Base-by-base conservation (phyloP, 2,113 vertebrate genomes). In the Nesoenas mayeri region DNA sequence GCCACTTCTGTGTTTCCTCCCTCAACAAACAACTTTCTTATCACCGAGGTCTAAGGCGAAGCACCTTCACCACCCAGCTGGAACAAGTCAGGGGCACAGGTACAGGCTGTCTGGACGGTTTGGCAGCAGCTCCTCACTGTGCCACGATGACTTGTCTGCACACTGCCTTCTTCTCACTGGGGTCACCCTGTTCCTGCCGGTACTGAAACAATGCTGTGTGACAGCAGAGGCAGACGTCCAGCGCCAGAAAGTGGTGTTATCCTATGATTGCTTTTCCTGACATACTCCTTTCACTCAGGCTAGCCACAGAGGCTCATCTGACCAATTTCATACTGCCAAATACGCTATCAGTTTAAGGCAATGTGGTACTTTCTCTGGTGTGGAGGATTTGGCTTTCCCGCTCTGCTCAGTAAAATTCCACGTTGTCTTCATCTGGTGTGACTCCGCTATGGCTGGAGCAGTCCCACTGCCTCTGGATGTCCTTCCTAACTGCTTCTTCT, bases 11-110 rank as follows among this genome's bases (percentile, higher is more conserved):
- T 2, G 3, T 90, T 88, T 88, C 60, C 25, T 84, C 31, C 60
- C 60, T 74, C 34, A 51, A 44, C 8, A 32, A 74, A 29, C 18
- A 42, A 54, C n/a, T 83, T 92, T 48, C 50, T 62, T 78, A 28
- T 84, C 0, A 0, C 15, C 0, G 0, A 70, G 18, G 12, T 25
- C 50, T 66, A 48, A 91, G n/a, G 11, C 0, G 0, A 83, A 57
- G 47, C 17, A 31, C 60, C 25, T 44, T 72, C 42, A 17, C 44
- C 3, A 1, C 31, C 16, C 51, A 61, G 18, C 24, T 51, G n/a
- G 58, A 86, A 53, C 40, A 58, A 40, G 22, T 5, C 58, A 71
- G 64, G 36, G 73, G 69, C 58, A 66, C 50, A 77, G 69, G 69
- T 61, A 74, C 72, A 84, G 73, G 38, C 38, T 71, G 81, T 89